Evolutionary conservation across 2,888 invertebrate genomes (phyloP).

Genomic region (Drosophila sordidula): DNA sequence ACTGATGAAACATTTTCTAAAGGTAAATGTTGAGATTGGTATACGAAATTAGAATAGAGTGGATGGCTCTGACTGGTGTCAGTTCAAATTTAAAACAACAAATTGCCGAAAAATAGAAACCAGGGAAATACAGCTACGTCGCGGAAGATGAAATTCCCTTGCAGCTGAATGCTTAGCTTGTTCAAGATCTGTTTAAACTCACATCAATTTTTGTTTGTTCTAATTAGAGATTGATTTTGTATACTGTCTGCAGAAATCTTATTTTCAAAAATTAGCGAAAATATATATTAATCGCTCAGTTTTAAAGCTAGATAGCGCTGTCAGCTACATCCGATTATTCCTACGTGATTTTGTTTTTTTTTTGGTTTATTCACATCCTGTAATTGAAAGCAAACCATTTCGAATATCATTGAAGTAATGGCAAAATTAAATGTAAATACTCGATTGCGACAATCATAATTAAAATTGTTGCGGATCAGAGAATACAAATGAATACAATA

Average conservation of each 20-base stretch:
- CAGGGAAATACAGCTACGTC: too few relatives aligned
- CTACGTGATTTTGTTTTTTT: not conserved
- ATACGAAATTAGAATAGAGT: conserved; percentile 8
- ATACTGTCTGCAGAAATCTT: too few relatives aligned
- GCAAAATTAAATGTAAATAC: conserved; percentile 72
- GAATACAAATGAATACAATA: conserved; percentile 53
- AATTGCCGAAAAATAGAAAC: too few relatives aligned
- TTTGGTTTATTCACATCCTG: not conserved
- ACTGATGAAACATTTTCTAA: conserved; percentile 36
- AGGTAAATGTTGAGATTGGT: conserved; percentile 13
- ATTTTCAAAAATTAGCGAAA: too few relatives aligned
- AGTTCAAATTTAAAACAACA: not conserved
- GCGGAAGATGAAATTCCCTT: too few relatives aligned
- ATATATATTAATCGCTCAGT: too few relatives aligned
- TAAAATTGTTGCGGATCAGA: conserved; percentile 66
- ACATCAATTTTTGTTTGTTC: too few relatives aligned
- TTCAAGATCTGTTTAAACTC: too few relatives aligned
- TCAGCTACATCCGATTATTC: too few relatives aligned
- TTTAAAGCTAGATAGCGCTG: too few relatives aligned
- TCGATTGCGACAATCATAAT: conserved; percentile 54
- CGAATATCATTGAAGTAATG: conserved; percentile 33
- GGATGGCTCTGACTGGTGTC: conserved; percentile 22
- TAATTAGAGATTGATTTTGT: too few relatives aligned
- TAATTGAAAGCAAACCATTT: conserved; percentile 16
- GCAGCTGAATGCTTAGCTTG: too few relatives aligned